A percentile compares a stretch with the other conserved stretches of the same genome.
Evolutionary conservation across 2,797 vertebrate genomes (phyloP).

Genomic region (Sandelia bainsii): DNA sequence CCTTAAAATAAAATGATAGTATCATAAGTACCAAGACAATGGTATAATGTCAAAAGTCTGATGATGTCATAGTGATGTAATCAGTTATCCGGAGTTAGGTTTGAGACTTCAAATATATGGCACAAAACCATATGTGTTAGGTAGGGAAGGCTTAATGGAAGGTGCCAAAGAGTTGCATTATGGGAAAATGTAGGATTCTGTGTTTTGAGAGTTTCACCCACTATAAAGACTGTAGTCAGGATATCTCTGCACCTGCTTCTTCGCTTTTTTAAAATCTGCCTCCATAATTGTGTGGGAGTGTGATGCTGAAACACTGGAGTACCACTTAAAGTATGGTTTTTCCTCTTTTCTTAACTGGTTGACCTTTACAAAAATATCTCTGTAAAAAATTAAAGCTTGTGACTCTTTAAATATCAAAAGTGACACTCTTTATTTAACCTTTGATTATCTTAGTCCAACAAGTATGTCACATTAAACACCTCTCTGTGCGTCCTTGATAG

Average conservation of each 20-base stretch:
- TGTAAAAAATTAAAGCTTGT: neutral
- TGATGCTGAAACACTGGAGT: neutral
- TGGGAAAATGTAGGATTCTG: constrained; percentile 10
- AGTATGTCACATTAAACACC: neutral
- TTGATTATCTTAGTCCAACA: neutral
- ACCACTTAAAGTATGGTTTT: neutral
- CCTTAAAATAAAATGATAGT: too few species aligned
- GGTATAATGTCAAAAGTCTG: neutral
- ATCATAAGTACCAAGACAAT: neutral
- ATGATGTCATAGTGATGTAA: constrained; percentile 5
- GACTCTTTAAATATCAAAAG: neutral
- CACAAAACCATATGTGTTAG: neutral
- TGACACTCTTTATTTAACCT: neutral
- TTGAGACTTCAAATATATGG: neutral
- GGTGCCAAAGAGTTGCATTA: neutral
- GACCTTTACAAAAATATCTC: neutral
- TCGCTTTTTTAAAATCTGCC: neutral
- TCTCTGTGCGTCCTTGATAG: neutral
- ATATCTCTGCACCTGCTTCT: neutral
- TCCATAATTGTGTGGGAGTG: neutral
- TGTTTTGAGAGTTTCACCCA: neutral
- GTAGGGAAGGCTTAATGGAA: neutral
- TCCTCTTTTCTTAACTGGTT: neutral
- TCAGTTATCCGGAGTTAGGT: neutral
- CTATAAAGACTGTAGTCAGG: neutral